phyloP scores from a whole-genome alignment of 2,113 vertebrate species.

The Axis porcinus region DNA sequence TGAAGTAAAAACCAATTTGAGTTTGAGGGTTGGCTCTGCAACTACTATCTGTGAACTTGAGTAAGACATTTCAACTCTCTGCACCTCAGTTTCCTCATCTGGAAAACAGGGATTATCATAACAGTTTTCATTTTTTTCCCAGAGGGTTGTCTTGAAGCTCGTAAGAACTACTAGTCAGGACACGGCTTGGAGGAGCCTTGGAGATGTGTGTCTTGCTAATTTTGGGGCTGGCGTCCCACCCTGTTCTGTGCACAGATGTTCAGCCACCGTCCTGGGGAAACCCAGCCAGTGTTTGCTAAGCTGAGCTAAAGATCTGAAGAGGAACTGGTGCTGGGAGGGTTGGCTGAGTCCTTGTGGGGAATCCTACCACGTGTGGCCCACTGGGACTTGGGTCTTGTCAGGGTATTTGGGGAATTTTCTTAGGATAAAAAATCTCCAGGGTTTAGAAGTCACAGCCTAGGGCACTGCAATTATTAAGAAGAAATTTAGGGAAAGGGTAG shows the following conservation, averaged over 20 bases:
- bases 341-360: background rate
- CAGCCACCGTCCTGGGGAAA: background rate
- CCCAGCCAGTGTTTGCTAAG: background rate
- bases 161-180: background rate
- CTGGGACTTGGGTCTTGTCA: background rate
- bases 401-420: background rate
- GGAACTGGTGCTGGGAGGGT: background rate
- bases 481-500: background rate
- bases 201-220: background rate
- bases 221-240: background rate
- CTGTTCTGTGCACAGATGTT: background rate
- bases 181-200: background rate
- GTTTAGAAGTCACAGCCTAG: background rate
- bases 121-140: background rate
- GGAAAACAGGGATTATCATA: background rate
- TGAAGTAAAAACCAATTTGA: background rate
- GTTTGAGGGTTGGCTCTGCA: background rate
- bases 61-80: background rate
- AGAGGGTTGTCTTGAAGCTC: background rate
- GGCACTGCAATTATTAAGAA: background rate
- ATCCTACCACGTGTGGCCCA: background rate
- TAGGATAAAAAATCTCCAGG: background rate
- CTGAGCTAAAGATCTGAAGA: background rate
- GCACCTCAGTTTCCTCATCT: background rate
- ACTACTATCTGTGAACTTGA: background rate